Percentiles rank a stretch among this genome's conserved stretches.
phyloP scores from a whole-genome alignment of 2,113 vertebrate genomes.

The Ailuropoda melanoleuca region DNA sequence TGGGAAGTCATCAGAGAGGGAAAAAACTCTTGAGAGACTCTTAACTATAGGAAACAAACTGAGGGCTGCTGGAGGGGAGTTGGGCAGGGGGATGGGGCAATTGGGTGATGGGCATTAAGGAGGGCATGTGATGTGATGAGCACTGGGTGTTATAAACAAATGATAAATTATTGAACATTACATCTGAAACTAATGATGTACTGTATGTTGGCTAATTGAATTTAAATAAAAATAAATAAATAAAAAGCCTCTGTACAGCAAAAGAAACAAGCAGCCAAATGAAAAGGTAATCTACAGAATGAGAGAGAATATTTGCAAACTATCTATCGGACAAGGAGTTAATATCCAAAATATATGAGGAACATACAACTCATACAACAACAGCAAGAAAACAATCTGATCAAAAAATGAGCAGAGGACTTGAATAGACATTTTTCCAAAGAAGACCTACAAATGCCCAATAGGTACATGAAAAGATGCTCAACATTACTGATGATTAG shows the following conservation, averaged over 20 bases:
- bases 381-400: neutral
- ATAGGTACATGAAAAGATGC: neutral
- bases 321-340: neutral
- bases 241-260: neutral
- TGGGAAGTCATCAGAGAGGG: too few species aligned
- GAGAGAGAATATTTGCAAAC: neutral
- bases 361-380: neutral
- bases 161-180: too few species aligned
- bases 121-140: too few species aligned
- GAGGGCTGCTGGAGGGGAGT: too few species aligned
- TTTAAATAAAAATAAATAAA: too few species aligned
- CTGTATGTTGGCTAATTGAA: too few species aligned
- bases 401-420: neutral
- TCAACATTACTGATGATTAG: neutral
- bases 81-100: too few species aligned
- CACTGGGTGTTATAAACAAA: too few species aligned
- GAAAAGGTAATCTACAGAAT: neutral
- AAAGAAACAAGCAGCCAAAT: neutral
- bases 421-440: neutral
- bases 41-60: too few species aligned
- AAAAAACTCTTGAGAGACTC: too few species aligned
- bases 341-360: neutral
- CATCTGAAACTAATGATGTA: too few species aligned
- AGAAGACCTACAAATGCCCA: neutral
- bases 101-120: too few species aligned